Evolutionary conservation across 1,140 invertebrate species (phyloP).

Genomic region (Agrypnia vestita): DNA sequence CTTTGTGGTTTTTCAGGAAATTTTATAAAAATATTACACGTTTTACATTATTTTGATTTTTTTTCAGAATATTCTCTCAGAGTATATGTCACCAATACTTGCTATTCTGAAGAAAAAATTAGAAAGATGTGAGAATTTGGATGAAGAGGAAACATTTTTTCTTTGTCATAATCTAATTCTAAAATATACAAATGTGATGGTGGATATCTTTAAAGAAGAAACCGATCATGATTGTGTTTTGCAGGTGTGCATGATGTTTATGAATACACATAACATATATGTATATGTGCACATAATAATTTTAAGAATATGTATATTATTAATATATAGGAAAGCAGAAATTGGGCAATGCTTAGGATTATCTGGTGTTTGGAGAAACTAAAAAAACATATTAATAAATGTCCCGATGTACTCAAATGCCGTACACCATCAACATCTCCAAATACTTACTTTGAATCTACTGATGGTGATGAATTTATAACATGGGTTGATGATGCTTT

Average conservation of each 20-base stretch:
- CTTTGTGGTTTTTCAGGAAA: no score
- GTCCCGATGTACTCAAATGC: neutral
- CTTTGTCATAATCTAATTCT: slow-evolving; percentile 54
- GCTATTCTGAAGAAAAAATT: slow-evolving; percentile 21
- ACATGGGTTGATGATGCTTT: slow-evolving; percentile 56
- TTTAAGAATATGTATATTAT: neutral
- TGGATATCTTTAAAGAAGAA: slow-evolving; percentile 56
- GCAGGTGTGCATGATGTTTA: slow-evolving; percentile 36
- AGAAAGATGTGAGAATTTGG: neutral
- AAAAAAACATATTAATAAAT: slow-evolving; percentile 9
- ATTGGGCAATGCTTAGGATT: slow-evolving; percentile 50
- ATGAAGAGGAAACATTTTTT: slow-evolving; percentile 25
- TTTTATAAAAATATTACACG: no score
- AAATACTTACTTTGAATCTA: neutral
- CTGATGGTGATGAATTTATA: slow-evolving; percentile 51
- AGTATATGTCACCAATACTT: slow-evolving; percentile 34
- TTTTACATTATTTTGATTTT: neutral
- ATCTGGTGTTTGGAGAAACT: slow-evolving; percentile 55
- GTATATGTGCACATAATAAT: no score
- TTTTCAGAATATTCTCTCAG: slow-evolving; percentile 40
- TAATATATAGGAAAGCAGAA: slow-evolving; percentile 52
- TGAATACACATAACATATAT: no score
- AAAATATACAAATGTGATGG: slow-evolving; percentile 56
- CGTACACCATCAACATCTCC: neutral
- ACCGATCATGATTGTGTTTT: slow-evolving; percentile 40